Evolutionary conservation across 2,888 invertebrate species (phyloP), one percentile per base, ranked within the genome.

Genomic region (Drosophila colorata): DNA sequence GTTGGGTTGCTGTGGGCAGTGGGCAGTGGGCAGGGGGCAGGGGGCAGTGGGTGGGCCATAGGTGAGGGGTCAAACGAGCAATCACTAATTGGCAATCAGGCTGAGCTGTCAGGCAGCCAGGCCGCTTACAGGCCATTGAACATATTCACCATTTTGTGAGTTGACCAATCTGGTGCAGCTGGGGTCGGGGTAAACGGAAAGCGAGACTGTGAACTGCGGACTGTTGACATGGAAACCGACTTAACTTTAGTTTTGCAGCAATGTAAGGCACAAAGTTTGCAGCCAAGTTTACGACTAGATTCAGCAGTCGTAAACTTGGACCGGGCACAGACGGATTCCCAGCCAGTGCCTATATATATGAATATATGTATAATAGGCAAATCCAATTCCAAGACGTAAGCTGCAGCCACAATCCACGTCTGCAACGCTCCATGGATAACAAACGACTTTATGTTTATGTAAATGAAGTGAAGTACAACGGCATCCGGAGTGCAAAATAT

Each of bases 401-500:
- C 25, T 60, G 33, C 47, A n/a, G 44, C 37, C 31, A 35, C 33
- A 47, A 7, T 46, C 70, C 65, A 66, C 52, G 14, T 20, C 40
- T 53, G 43, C 53, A 53, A 33, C 65, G 72, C 55, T 65, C 38
- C 59, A 64, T 68, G 73, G 69, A 78, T 77, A 79, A 83, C 76
- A 66, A 71, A 68, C 64, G 83, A 85, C 80, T 83, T 88, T 85
- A 86, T 83, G 83, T 76, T 86, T 88, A 88, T 86, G 83, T 79
- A 88, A 88, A 88, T 88, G 55, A 65, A 69, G 68, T 59, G 49
- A 23, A 63, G 16, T 72, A 82, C 69, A 86, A 63, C 56, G 59
- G 52, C 81, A 71, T 72, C 69, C 86, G 83, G 88, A 83, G 83
- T 83, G 83, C 88, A 80, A 88, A 83, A 82, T 88, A 83, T 82